Evolutionary conservation across 2,888 invertebrate species (phyloP), one percentile per base, ranked within the genome.

Genomic region (Tanytarsus gracilentus): DNA sequence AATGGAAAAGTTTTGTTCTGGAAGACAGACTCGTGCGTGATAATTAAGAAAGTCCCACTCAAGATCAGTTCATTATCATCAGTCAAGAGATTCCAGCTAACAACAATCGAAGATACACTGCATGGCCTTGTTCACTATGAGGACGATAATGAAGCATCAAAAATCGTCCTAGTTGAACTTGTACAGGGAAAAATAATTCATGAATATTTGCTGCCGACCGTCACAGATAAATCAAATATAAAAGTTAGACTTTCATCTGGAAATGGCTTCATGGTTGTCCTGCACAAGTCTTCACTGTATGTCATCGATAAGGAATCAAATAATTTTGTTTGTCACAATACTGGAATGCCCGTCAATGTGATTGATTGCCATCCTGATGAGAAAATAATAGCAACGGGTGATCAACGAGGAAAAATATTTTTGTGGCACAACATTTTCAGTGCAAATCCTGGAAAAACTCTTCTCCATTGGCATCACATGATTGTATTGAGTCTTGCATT

Each of bases 401-500:
- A 86, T 71, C 75, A 73, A 33, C 72, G 73, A 36, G 89, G 89
- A 1, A 75, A 80, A 61, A 77, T 87, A 16, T 66, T 80, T 16
- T 67, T 86, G 9, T 87, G 85, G 84, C 79, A 75, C 53, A 71
- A 75, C 61, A 70, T 81, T 51, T 72, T 68, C 58, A 51, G 56
- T 11, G 63, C 65, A 44, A 61, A 61, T 7, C 18, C 67, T 44
- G 61, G 71, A 8, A 74, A 78, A 67, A 73, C 79, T 1, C 69
- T 79, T 1, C 81, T 79, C 66, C 88, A 89, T 69, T 90, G 90
- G 90, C 90, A 90, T 72, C 80, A 83, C 4, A 75, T 86, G 51
- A 78, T 83, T 29, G 82, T 88, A 0, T 76, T 77, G 48, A 80
- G 83, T 67, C 68, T 90, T 14, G 73, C 76, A 1, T 89, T 88